phyloP scores from a whole-genome alignment of 2,113 vertebrate genomes.

The Canis aureus region DNA sequence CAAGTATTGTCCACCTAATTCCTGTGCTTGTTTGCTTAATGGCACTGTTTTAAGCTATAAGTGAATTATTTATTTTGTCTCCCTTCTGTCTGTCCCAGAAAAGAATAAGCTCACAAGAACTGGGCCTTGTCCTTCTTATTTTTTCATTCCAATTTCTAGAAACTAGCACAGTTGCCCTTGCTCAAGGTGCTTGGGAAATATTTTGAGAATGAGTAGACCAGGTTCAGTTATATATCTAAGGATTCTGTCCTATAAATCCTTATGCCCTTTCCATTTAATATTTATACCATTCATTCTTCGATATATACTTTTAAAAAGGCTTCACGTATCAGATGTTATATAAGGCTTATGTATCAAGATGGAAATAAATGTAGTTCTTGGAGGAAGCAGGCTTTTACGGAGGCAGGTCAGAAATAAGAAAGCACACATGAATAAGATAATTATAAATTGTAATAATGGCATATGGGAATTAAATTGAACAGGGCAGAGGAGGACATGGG shows the following conservation, averaged over 20 bases:
- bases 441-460: not conserved
- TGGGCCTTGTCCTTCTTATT: not conserved
- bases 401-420: not conserved
- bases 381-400: not conserved
- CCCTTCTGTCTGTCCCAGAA: not conserved
- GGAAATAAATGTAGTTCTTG: not conserved
- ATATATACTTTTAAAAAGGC: not conserved
- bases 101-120: not conserved
- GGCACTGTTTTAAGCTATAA: too few relatives aligned
- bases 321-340: not conserved
- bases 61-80: not conserved
- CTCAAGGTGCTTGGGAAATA: not conserved
- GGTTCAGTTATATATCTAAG: not conserved
- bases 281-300: not conserved
- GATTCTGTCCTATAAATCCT: not conserved
- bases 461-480: not conserved
- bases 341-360: not conserved
- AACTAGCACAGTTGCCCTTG: not conserved
- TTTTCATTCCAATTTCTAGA: not conserved
- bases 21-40: not conserved
- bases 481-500: not conserved
- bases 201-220: not conserved
- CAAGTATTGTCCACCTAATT: not conserved
- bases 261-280: not conserved
- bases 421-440: not conserved